Conservation (phyloP, 2,797 vertebrate genomes). For the Enteromius unitaeniatus region DNA sequence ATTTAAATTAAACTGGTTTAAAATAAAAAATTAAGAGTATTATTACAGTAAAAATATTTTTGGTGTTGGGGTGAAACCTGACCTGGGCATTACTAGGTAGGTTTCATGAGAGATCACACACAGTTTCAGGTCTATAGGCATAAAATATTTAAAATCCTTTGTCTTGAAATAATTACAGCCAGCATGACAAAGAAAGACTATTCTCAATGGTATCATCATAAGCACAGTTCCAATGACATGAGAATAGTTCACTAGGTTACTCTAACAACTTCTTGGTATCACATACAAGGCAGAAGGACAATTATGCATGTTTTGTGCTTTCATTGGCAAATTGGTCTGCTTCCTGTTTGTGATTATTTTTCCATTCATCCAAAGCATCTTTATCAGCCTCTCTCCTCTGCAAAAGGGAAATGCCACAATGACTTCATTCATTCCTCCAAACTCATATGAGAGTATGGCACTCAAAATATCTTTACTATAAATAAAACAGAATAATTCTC, state of each 20-base stretch:
- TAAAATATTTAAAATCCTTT: constrained; percentile 15
- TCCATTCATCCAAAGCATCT: constrained; percentile 30
- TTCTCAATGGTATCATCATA: not conserved
- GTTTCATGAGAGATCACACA: not conserved
- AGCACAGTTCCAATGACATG: not conserved
- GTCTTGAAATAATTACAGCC: constrained; percentile 6
- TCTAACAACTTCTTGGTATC: not conserved
- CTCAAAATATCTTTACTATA: not conserved
- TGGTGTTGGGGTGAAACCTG: not conserved
- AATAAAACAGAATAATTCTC: not conserved
- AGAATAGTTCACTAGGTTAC: not conserved
- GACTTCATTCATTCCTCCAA: constrained; percentile 32
- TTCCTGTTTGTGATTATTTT: constrained; percentile 2
- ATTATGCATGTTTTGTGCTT: not conserved
- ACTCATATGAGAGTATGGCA: constrained; percentile 7
- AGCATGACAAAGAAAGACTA: not conserved
- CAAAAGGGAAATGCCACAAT: constrained; percentile 17
- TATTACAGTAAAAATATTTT: not conserved
- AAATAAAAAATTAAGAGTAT: not conserved
- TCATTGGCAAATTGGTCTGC: constrained; percentile 5
- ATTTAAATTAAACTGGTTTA: not conserved
- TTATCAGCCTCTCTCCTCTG: not conserved
- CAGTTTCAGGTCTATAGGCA: constrained; percentile 6
- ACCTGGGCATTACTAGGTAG: not conserved
- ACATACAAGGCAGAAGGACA: not conserved